Base-by-base conservation (phyloP, 2,113 vertebrate species). In the Thamnophis sirtalis region DNA sequence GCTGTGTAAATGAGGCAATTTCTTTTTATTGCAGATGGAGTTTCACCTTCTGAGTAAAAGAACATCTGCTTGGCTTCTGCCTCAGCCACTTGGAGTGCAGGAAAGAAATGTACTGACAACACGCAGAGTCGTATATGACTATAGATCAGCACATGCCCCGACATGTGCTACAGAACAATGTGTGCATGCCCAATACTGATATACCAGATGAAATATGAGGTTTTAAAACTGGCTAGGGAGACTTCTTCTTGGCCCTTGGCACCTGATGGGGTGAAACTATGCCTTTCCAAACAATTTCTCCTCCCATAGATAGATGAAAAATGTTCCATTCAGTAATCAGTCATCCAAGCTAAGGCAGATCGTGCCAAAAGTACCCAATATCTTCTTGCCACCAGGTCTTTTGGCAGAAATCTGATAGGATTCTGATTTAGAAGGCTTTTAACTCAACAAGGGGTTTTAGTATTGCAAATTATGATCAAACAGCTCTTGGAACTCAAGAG, bases 21-120 rank as follows among this genome's bases (percentile, higher is more conserved):
- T n/a, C n/a, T n/a, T n/a, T n/a, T 95, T 94, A 94, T 93, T 84
- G n/a, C 95, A 97, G 96, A 97, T 95, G 96, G 24, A 7, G 93
- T 95, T 97, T 95, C 89, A 97, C 96, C 95, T 97, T 95, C 96
- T 95, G 94, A 97, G 96, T 93, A 95, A 95, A 97, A 95, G 94
- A 95, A 95, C 95, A 96, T 96, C 96, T 93, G 95, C 93, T 95
- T 96, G 96, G 96, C 94, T 96, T 90, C 90, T 1, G 13, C 87
- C 94, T 4, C 0, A 0, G 0, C 86, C 8, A 3, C 92, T 88
- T 53, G 0, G 28, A 96, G 93, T 13, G 87, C 73, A 5, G 48
- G 89, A 89, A 90, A 95, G 91, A 90, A 94, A 96, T 90, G 48
- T 49, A 84, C 5, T 95, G 96, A 96, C 95, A 94, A 91, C 93